phyloP scores from a whole-genome alignment of 2,113 vertebrate species.

The Takifugu flavidus region DNA sequence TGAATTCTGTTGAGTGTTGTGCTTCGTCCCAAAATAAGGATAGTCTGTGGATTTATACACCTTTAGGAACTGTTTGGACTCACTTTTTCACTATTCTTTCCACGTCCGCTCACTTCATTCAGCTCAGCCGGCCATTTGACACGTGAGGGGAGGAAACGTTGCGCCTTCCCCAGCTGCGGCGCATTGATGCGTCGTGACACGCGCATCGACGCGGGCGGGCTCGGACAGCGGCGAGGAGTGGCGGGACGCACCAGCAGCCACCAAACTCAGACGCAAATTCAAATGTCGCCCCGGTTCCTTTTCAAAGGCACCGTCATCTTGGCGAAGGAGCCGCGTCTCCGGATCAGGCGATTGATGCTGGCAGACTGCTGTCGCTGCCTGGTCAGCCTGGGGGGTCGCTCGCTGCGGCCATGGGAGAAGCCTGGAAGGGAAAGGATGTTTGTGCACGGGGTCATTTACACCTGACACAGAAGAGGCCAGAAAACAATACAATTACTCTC shows the following conservation, averaged over 20 bases:
- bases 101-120: slow-evolving; percentile 5
- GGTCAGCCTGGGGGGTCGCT: slow-evolving; percentile 5
- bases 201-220: slow-evolving; percentile 35
- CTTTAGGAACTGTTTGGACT: neutral
- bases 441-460: too few species aligned
- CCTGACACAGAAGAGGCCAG: too few species aligned
- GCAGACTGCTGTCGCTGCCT: slow-evolving; percentile 46
- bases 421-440: too few species aligned
- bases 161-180: slow-evolving; percentile 35
- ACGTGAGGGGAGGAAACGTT: slow-evolving; percentile 49
- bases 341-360: slow-evolving; percentile 51
- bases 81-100: slow-evolving; percentile 2
- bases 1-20: neutral
- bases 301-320: slow-evolving; percentile 54
- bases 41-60: too few species aligned
- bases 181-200: slow-evolving; percentile 56
- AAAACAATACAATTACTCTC: too few species aligned
- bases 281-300: slow-evolving; percentile 56
- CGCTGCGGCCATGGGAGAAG: too few species aligned
- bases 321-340: slow-evolving; percentile 28
- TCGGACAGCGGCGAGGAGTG: slow-evolving; percentile 28
- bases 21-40: too few species aligned
- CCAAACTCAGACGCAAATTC: slow-evolving; percentile 48
- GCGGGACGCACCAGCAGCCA: slow-evolving; percentile 50
- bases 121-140: slow-evolving; percentile 16